Evolutionary conservation across 2,797 vertebrate genomes (phyloP).

Genomic region (Eleutherodactylus coqui): DNA sequence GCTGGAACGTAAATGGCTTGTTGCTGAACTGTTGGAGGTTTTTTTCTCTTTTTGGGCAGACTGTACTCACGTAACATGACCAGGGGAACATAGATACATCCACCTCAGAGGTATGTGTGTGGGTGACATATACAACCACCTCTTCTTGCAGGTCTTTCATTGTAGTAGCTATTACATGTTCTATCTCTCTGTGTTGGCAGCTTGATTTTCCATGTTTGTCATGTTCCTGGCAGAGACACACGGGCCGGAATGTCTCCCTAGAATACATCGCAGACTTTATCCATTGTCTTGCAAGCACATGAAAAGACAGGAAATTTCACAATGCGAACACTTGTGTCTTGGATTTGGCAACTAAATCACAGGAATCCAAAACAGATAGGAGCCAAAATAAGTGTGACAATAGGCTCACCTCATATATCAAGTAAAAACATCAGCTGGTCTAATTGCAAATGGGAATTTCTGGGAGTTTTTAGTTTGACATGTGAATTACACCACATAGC

Average conservation of each 20-base stretch:
- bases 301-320: constrained; percentile 36
- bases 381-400: constrained; percentile 26
- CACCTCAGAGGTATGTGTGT: constrained; percentile 18
- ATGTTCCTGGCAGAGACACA: constrained; percentile 38
- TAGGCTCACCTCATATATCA: background rate
- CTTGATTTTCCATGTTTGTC: constrained; percentile 39
- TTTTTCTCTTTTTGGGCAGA: background rate
- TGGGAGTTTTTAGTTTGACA: background rate
- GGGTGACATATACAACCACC: background rate
- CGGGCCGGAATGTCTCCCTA: background rate
- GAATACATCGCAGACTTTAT: constrained; percentile 8
- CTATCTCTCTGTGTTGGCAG: background rate
- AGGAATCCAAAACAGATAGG: background rate
- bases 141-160: background rate
- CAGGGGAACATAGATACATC: background rate
- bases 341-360: background rate
- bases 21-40: background rate
- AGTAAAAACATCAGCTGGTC: background rate
- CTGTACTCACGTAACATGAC: background rate
- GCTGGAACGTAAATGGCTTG: background rate
- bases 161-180: constrained; percentile 22
- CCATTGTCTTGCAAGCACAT: constrained; percentile 22
- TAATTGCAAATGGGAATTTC: background rate
- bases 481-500: background rate
- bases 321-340: constrained; percentile 20